Conservation (phyloP, 2,888 invertebrate genomes). For the Lymantria dispar region DNA sequence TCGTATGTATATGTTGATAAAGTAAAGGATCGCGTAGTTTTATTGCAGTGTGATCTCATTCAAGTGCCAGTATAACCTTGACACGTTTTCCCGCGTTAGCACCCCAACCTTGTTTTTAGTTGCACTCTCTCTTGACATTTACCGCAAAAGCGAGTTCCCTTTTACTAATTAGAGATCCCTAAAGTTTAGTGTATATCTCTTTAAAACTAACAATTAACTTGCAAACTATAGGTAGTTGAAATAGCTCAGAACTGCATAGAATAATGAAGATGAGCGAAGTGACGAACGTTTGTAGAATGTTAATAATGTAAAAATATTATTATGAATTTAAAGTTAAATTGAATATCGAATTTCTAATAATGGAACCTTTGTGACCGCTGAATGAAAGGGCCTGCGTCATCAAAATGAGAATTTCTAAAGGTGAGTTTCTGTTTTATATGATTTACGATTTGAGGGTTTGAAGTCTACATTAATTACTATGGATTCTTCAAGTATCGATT, state of each 20-base stretch:
- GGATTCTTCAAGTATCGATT: slow-evolving; percentile 2
- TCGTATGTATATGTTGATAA: neutral
- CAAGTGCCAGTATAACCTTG: slow-evolving; percentile 72
- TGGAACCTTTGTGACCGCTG: slow-evolving; percentile 56
- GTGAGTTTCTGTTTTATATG: slow-evolving; percentile 39
- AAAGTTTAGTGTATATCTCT: slow-evolving; percentile 14
- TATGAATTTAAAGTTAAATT: slow-evolving; percentile 14
- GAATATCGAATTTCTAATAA: slow-evolving; percentile 32
- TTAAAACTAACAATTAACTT: slow-evolving; percentile 13
- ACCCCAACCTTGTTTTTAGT: slow-evolving; percentile 70
- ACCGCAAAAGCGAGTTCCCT: slow-evolving; percentile 57
- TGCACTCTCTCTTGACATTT: slow-evolving; percentile 75
- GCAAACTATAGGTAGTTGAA: slow-evolving; percentile 1
- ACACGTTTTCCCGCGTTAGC: slow-evolving; percentile 77
- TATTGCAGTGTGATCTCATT: slow-evolving; percentile 61
- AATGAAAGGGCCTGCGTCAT: slow-evolving; percentile 40
- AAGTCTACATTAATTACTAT: slow-evolving; percentile 4
- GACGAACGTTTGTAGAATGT: slow-evolving; percentile 18
- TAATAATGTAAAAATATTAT: slow-evolving; percentile 15
- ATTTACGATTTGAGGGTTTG: neutral
- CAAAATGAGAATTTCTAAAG: slow-evolving; percentile 64
- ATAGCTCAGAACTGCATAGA: slow-evolving; percentile 12
- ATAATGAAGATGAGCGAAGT: slow-evolving; percentile 19
- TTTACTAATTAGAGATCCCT: slow-evolving; percentile 49
- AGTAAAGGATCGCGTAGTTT: slow-evolving; percentile 42